phyloP scores from a whole-genome alignment of 2,113 vertebrate species.

The Micronycteris hirsuta region DNA sequence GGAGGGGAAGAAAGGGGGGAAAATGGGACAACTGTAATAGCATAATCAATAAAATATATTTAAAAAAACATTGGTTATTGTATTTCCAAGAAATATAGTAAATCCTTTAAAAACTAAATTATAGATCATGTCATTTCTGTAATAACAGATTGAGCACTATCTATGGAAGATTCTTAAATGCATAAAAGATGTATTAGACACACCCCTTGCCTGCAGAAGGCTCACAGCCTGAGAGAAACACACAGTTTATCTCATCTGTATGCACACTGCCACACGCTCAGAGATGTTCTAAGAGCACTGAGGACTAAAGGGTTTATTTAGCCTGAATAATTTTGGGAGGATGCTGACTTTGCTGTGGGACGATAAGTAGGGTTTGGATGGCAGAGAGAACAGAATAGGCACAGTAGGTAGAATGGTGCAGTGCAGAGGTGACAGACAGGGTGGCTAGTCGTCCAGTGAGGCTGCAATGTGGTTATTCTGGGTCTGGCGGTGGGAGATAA shows the following conservation, averaged over 20 bases:
- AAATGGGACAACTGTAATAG: too few relatives aligned
- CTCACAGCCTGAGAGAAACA: background rate
- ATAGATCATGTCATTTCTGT: background rate
- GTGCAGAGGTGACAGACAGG: background rate
- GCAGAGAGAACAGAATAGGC: background rate
- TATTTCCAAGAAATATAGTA: background rate
- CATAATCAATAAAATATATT: too few relatives aligned
- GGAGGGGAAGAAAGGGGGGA: too few relatives aligned
- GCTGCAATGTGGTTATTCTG: background rate
- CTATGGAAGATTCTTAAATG: background rate
- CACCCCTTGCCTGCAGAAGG: background rate
- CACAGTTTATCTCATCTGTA: background rate
- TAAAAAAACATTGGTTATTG: background rate
- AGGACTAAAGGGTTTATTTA: background rate
- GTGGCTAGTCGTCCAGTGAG: background rate
- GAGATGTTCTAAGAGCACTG: background rate
- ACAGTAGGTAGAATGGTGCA: background rate
- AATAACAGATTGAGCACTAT: background rate
- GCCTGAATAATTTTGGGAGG: background rate
- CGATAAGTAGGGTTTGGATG: background rate
- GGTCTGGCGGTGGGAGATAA: background rate
- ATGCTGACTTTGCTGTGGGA: background rate
- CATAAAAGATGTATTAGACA: background rate
- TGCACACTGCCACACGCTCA: background rate
- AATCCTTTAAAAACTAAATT: background rate